phyloP scores from a whole-genome alignment of 2,797 vertebrate genomes.

The Pyrocephalus nanus region DNA sequence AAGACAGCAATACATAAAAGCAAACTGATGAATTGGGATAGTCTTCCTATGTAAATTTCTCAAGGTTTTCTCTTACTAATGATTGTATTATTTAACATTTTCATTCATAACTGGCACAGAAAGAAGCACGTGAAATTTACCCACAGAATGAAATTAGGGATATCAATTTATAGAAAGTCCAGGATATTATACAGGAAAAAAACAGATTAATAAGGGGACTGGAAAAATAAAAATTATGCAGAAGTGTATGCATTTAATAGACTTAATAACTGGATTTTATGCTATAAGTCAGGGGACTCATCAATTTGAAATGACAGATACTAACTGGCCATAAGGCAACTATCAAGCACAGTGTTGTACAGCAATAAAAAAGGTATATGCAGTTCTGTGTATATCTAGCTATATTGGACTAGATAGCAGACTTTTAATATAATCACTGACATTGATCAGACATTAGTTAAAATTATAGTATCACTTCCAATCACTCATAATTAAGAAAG shows the following conservation, averaged over 20 bases:
- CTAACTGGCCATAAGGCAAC: neutral
- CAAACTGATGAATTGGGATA: accelerated
- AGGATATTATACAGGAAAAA: neutral
- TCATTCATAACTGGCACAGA: neutral
- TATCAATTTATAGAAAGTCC: neutral
- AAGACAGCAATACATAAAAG: neutral
- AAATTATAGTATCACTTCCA: neutral
- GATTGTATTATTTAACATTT: neutral
- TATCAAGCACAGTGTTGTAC: neutral
- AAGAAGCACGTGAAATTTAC: neutral
- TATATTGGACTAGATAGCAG: neutral
- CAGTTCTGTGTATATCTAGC: neutral
- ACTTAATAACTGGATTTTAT: neutral
- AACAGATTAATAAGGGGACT: neutral
- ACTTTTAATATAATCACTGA: neutral
- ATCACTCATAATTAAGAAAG: neutral
- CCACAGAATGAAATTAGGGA: neutral
- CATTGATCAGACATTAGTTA: neutral
- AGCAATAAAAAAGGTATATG: neutral
- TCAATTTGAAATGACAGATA: neutral
- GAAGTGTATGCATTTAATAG: neutral
- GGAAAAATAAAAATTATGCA: neutral
- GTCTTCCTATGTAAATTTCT: neutral
- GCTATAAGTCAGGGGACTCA: neutral
- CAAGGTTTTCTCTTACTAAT: neutral